Evolutionary conservation across 2,888 invertebrate species (phyloP).

Genomic region (Scrobipalpa costella): DNA sequence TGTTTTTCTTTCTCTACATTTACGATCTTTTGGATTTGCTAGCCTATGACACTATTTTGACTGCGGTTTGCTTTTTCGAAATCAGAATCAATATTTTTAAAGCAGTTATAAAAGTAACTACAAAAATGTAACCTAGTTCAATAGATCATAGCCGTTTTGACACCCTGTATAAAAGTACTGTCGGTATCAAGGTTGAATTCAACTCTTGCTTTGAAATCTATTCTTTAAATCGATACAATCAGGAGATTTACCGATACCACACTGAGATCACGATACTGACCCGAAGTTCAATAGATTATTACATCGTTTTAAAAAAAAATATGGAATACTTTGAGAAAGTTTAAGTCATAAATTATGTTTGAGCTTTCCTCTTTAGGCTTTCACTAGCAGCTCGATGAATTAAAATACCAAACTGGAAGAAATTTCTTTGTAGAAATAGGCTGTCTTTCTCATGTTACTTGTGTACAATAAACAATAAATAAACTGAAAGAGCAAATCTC

Average conservation of each 20-base stretch:
- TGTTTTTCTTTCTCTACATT: not conserved
- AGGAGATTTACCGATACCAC: slow-evolving; percentile 51
- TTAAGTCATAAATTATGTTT: not conserved
- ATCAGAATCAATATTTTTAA: no score
- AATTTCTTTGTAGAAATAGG: no score
- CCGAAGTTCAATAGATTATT: slow-evolving; percentile 59
- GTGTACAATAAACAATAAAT: no score
- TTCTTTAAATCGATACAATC: slow-evolving; percentile 64
- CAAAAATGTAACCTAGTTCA: no score
- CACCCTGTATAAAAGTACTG: not conserved
- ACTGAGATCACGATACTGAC: slow-evolving; percentile 60
- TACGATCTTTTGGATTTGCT: no score
- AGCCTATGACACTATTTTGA: no score
- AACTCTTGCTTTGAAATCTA: slow-evolving; percentile 45
- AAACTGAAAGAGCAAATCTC: no score
- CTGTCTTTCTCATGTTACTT: no score
- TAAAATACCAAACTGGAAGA: no score
- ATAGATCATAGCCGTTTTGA: not conserved
- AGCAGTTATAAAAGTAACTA: no score
- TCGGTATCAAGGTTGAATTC: slow-evolving; percentile 42
- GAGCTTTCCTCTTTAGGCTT: not conserved
- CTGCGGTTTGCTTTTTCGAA: no score
- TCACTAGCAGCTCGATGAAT: no score
- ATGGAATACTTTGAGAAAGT: not conserved
- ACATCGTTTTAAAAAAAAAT: slow-evolving; percentile 32